phyloP scores from a whole-genome alignment of 2,113 vertebrate genomes.

The Cavia porcellus region DNA sequence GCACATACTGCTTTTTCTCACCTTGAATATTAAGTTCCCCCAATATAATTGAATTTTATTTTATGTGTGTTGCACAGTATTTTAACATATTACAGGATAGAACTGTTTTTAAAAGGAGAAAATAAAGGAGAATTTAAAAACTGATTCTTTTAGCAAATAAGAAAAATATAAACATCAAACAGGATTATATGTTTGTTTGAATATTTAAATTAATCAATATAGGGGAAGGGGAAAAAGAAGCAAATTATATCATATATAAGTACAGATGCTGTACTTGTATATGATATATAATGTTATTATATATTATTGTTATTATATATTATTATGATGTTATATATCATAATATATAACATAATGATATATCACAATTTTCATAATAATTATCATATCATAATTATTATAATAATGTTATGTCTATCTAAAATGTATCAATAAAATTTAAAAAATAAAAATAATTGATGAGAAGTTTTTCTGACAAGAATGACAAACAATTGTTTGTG shows the following conservation, averaged over 20 bases:
- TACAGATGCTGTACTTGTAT: neutral
- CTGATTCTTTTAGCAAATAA: neutral
- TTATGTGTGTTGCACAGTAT: neutral
- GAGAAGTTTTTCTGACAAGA: neutral
- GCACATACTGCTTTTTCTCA: slow-evolving; percentile 7
- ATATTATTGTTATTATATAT: no score
- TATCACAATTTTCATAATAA: no score
- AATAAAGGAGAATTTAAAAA: neutral
- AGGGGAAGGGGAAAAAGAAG: neutral
- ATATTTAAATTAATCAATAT: neutral
- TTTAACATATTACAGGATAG: neutral
- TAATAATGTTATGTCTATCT: no score
- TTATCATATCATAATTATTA: no score
- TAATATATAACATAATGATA: no score
- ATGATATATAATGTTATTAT: neutral
- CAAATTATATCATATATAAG: neutral
- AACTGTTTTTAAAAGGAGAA: neutral
- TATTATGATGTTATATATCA: no score
- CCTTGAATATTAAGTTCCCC: neutral
- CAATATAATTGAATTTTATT: slow-evolving; percentile 18
- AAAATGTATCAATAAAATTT: neutral
- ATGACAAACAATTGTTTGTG: neutral
- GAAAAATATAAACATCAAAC: neutral
- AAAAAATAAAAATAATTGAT: neutral
- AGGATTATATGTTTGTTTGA: neutral